Evolutionary conservation across 1,140 invertebrate genomes (phyloP).

Genomic region (Solen grandis): DNA sequence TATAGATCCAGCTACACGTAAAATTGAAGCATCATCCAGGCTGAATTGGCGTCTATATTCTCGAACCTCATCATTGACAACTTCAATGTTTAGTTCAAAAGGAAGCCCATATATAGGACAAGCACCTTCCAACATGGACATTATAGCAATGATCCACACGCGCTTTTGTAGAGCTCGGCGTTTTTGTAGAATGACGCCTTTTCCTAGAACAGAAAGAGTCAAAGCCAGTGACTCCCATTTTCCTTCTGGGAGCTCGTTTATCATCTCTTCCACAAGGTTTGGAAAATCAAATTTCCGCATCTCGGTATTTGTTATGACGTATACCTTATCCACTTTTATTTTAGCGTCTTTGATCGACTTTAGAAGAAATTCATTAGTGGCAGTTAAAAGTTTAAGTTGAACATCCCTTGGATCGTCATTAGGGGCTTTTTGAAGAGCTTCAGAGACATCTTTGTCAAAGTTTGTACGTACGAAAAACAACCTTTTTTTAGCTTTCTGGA

Average conservation of each 20-base stretch:
- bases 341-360: conserved; percentile 33
- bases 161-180: conserved; percentile 37
- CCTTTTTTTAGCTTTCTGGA: conserved; percentile 33
- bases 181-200: conserved; percentile 42
- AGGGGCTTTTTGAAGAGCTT: conserved; percentile 12
- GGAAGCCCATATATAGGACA: conserved; percentile 36
- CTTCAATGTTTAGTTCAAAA: conserved; percentile 35
- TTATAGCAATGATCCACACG: conserved; percentile 49
- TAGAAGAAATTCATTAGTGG: conserved; percentile 5
- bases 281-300: conserved; percentile 50
- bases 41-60: conserved; percentile 48
- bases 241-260: conserved; percentile 20
- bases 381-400: conserved; percentile 15
- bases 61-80: conserved; percentile 29
- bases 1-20: conserved; percentile 23
- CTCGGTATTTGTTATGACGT: conserved; percentile 39
- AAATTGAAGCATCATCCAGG: conserved; percentile 40
- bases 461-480: conserved; percentile 41
- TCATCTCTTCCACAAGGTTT: conserved; percentile 27
- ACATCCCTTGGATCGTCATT: conserved; percentile 31
- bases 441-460: conserved; percentile 24
- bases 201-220: conserved; percentile 19
- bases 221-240: conserved; percentile 52
- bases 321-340: conserved; percentile 38
- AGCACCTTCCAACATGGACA: conserved; percentile 35